Percentiles rank a stretch among this genome's conserved stretches.
These are phyloP conservation scores for Campylomormyrus numenius DNA, from an alignment of 2,113 vertebrate genomes.

Conservation along the genomic window DNA sequence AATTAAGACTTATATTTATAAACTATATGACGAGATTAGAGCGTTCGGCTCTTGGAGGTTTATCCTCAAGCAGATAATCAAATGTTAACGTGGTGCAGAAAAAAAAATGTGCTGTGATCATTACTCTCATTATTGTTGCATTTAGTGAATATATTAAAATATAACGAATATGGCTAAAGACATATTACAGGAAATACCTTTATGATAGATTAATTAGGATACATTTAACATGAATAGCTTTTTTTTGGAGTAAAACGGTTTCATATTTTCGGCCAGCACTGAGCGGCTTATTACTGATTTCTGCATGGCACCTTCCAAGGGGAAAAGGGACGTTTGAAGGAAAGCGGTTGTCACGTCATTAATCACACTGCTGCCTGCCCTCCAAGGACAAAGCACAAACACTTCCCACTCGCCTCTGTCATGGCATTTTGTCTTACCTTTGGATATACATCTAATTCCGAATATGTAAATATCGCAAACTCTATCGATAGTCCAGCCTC, in stretches of 20 bases:
- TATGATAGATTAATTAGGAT: neutral
- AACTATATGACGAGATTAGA: neutral
- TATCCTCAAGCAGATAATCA: neutral
- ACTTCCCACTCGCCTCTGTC: neutral
- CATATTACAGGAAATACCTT: neutral
- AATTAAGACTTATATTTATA: neutral
- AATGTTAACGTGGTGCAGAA: neutral
- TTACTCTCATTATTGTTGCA: neutral
- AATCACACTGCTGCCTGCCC: slow-evolving; percentile 42
- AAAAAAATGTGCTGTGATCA: neutral
- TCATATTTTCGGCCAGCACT: neutral
- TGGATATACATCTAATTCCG: neutral
- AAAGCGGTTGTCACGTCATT: slow-evolving; percentile 50
- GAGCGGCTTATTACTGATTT: slow-evolving; percentile 7
- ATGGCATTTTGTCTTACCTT: neutral
- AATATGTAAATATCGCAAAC: neutral
- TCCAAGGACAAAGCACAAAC: slow-evolving; percentile 19
- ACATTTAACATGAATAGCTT: neutral
- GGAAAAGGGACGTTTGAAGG: slow-evolving; percentile 31
- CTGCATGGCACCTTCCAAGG: slow-evolving; percentile 38
- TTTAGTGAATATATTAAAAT: neutral
- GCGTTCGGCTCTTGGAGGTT: neutral
- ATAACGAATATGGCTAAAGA: neutral
- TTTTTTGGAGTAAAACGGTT: neutral
- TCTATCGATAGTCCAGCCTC: neutral